Evolutionary conservation across 2,888 invertebrate genomes (phyloP).

Genomic region (Platerodrilus igneus): DNA sequence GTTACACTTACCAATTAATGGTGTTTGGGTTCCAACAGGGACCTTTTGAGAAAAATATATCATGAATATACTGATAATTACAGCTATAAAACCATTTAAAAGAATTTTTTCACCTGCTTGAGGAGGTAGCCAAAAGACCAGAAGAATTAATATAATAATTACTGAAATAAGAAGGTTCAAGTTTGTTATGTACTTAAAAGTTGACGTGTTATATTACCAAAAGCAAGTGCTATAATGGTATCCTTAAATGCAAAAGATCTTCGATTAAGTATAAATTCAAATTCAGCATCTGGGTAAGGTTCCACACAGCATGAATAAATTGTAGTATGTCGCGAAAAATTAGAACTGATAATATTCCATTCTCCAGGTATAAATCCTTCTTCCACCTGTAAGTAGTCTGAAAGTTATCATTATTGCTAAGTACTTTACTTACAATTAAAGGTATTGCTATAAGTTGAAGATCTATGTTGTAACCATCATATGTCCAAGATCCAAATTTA

Average conservation of each 20-base stretch:
- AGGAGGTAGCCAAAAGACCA: slow-evolving; percentile 64
- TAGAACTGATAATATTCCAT: no score
- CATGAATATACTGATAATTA: slow-evolving; percentile 57
- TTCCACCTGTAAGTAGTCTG: no score
- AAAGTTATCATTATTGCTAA: not conserved
- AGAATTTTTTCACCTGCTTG: slow-evolving; percentile 62
- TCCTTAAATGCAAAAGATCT: slow-evolving; percentile 58
- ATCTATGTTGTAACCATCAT: slow-evolving; percentile 57
- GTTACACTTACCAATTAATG: slow-evolving; percentile 55
- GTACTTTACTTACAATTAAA: not conserved
- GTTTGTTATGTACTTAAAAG: no score
- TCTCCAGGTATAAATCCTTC: no score
- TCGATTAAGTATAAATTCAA: slow-evolving; percentile 51
- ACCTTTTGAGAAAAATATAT: slow-evolving; percentile 59
- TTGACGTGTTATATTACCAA: slow-evolving; percentile 42
- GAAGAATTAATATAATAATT: slow-evolving; percentile 56
- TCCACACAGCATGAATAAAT: slow-evolving; percentile 51
- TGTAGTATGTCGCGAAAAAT: no score
- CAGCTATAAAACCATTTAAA: slow-evolving; percentile 55
- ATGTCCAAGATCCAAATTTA: slow-evolving; percentile 69
- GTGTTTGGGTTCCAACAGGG: slow-evolving; percentile 52
- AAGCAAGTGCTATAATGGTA: slow-evolving; percentile 59
- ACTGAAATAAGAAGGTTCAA: slow-evolving; percentile 49
- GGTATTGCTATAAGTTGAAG: slow-evolving; percentile 32
- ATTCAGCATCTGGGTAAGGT: slow-evolving; percentile 53